Conservation (phyloP, 2,113 vertebrate species). For the Leuciscus idus region DNA sequence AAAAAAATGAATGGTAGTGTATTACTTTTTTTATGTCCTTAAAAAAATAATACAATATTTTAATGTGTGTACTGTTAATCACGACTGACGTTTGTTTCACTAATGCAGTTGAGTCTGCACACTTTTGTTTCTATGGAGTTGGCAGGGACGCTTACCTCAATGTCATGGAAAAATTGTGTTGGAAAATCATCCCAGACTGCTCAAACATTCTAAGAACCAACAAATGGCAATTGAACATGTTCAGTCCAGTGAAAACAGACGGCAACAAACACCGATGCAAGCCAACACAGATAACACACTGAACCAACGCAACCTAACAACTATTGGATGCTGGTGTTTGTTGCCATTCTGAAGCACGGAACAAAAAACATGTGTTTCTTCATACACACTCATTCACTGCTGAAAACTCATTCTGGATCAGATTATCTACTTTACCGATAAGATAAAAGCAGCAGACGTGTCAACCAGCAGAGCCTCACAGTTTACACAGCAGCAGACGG, state of each 20-base stretch:
- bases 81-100: not conserved
- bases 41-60: not conserved
- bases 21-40: not conserved
- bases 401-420: constrained; percentile 30
- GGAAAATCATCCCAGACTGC: constrained; percentile 13
- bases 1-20: not conserved
- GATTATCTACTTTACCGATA: constrained; percentile 36
- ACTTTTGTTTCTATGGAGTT: not conserved
- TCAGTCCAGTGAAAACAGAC: not conserved
- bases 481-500: not conserved
- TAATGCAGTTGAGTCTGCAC: not conserved
- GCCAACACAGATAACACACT: not conserved
- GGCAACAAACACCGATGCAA: not conserved
- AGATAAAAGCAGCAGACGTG: constrained; percentile 41
- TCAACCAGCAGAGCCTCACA: constrained; percentile 37
- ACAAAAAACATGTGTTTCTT: constrained; percentile 33
- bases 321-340: not conserved
- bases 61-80: not conserved
- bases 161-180: not conserved
- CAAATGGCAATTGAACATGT: not conserved
- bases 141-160: not conserved
- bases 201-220: not conserved
- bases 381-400: constrained; percentile 48
- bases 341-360: not conserved
- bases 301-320: not conserved